Evolutionary conservation across 2,888 invertebrate genomes (phyloP).

Genomic region (Oscheius sp.): DNA sequence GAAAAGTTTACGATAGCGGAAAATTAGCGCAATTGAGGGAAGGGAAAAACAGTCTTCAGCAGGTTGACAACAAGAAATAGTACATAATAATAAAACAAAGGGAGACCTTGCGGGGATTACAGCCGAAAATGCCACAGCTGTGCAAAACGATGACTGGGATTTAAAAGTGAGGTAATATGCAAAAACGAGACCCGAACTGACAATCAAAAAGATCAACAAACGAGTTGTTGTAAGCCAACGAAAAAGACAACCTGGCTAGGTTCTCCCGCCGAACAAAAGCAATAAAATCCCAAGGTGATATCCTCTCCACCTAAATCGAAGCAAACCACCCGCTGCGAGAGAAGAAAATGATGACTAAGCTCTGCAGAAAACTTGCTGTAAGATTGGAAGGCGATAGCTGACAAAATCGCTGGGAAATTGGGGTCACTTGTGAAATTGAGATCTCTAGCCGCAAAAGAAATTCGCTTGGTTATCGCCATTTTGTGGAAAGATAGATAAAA

Average conservation of each 20-base stretch:
- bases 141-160: neutral
- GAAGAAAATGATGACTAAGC: conserved; percentile 10
- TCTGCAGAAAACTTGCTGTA: conserved; percentile 20
- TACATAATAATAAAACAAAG: too few species aligned
- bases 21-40: neutral
- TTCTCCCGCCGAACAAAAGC: conserved; percentile 18
- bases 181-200: neutral
- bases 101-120: neutral
- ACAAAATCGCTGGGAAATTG: too few species aligned
- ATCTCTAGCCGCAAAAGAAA: neutral
- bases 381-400: conserved; percentile 17
- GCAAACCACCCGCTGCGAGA: conserved; percentile 13
- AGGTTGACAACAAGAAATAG: too few species aligned
- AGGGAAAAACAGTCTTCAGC: too few species aligned
- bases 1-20: neutral
- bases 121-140: conserved; percentile 1
- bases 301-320: conserved; percentile 18
- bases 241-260: conserved; percentile 4
- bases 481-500: neutral
- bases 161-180: neutral
- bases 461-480: too few species aligned
- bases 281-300: conserved; percentile 23
- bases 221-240: neutral
- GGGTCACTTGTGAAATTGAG: conserved; percentile 32
- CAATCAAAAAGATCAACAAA: neutral